Conservation (phyloP, 2,113 vertebrate species). For the Sterna hirundo region DNA sequence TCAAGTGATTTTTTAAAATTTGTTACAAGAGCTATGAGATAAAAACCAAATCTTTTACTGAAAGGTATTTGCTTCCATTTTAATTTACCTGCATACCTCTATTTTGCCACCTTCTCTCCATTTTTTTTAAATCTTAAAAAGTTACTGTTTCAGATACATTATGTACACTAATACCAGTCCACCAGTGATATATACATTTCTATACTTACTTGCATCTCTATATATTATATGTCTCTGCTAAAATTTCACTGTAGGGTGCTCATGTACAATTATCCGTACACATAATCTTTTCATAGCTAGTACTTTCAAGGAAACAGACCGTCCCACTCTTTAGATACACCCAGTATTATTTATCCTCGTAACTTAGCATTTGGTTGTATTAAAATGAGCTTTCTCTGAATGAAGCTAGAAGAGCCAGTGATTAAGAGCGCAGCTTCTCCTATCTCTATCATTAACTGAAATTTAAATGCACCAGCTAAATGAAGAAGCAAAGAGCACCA, state of each 20-base stretch:
- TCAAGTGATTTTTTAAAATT: neutral
- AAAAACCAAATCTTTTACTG: neutral
- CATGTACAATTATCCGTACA: neutral
- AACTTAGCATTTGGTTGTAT: neutral
- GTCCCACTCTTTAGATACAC: neutral
- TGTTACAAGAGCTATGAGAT: neutral
- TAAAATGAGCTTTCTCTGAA: neutral
- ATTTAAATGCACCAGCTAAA: neutral
- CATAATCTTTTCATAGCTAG: neutral
- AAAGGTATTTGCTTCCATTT: neutral
- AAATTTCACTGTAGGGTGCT: neutral
- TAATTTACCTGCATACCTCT: neutral
- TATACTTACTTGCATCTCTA: neutral
- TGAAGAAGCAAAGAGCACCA: neutral
- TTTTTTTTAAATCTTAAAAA: neutral
- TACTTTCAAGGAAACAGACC: neutral
- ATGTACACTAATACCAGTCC: neutral
- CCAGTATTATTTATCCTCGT: neutral
- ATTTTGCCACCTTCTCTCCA: neutral
- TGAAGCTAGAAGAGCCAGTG: neutral
- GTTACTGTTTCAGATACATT: neutral
- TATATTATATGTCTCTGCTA: neutral
- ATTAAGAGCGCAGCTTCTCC: neutral
- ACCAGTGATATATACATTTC: neutral
- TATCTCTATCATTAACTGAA: neutral